Conservation (phyloP, 1,140 invertebrate genomes). For the Centruroides vittatus region DNA sequence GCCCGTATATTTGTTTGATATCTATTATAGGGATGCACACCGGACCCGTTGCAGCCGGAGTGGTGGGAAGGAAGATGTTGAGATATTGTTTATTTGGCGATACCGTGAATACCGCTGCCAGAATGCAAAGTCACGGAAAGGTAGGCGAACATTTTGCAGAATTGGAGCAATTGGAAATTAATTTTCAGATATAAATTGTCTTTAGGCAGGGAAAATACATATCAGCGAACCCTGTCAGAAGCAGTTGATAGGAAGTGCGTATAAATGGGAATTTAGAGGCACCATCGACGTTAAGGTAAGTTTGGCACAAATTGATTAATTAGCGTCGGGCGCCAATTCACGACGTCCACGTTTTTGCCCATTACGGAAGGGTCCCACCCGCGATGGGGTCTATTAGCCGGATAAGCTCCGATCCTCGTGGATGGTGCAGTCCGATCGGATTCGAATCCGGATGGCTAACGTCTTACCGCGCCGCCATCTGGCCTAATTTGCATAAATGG, state of each 20-base stretch:
- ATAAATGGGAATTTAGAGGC: constrained; percentile 56
- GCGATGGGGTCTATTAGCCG: too few relatives aligned
- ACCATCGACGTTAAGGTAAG: constrained; percentile 27
- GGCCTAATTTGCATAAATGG: too few relatives aligned
- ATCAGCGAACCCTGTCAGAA: constrained; percentile 75
- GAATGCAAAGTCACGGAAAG: constrained; percentile 21
- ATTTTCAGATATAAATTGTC: neutral
- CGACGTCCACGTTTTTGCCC: too few relatives aligned
- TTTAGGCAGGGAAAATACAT: constrained; percentile 54
- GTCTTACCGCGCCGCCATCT: too few relatives aligned
- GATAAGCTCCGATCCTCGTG: too few relatives aligned
- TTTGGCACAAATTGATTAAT: neutral
- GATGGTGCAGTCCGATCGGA: too few relatives aligned
- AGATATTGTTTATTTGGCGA: constrained; percentile 82
- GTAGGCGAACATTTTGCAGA: constrained; percentile 1
- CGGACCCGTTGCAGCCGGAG: constrained; percentile 72
- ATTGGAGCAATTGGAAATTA: neutral
- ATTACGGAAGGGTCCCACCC: too few relatives aligned
- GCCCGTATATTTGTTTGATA: too few relatives aligned
- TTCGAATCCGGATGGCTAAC: too few relatives aligned
- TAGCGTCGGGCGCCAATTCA: too few relatives aligned
- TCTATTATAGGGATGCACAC: constrained; percentile 68
- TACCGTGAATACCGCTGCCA: constrained; percentile 28
- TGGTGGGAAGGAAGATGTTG: constrained; percentile 85
- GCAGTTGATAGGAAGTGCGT: constrained; percentile 49